Evolutionary conservation across 2,797 vertebrate genomes (phyloP).

Genomic region (Amblyraja radiata): DNA sequence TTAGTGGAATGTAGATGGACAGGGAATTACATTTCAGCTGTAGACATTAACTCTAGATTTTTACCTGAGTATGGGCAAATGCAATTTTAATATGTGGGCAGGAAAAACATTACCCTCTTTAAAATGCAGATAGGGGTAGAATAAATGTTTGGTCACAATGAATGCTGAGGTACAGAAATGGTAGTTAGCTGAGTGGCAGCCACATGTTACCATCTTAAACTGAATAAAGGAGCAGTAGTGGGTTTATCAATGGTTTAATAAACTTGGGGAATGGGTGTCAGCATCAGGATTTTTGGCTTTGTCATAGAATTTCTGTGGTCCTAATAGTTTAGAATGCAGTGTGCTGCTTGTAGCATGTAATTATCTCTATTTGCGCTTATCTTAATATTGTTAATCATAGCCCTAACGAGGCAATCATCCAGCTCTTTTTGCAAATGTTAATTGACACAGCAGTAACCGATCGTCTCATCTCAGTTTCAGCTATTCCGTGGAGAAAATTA

Average conservation of each 20-base stretch:
- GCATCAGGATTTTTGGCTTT: neutral
- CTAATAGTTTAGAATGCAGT: neutral
- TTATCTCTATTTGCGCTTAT: constrained; percentile 13
- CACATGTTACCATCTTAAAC: neutral
- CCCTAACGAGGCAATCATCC: neutral
- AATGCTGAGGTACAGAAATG: too few relatives aligned
- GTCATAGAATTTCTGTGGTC: neutral
- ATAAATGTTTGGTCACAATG: neutral
- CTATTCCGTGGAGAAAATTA: neutral
- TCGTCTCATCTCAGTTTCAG: neutral
- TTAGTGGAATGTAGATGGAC: neutral
- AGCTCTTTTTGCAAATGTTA: constrained; percentile 22
- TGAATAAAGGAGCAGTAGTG: neutral
- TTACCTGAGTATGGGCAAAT: neutral
- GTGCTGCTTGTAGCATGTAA: neutral
- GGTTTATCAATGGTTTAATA: neutral
- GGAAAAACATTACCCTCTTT: neutral
- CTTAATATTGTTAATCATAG: neutral
- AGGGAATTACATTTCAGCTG: neutral
- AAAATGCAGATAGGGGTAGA: neutral
- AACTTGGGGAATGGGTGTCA: neutral
- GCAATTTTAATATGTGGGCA: neutral
- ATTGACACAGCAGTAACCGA: neutral
- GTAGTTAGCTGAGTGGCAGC: too few relatives aligned
- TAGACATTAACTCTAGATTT: neutral